phyloP scores from a whole-genome alignment of 2,888 invertebrate species.

The Melinaea menophilus region DNA sequence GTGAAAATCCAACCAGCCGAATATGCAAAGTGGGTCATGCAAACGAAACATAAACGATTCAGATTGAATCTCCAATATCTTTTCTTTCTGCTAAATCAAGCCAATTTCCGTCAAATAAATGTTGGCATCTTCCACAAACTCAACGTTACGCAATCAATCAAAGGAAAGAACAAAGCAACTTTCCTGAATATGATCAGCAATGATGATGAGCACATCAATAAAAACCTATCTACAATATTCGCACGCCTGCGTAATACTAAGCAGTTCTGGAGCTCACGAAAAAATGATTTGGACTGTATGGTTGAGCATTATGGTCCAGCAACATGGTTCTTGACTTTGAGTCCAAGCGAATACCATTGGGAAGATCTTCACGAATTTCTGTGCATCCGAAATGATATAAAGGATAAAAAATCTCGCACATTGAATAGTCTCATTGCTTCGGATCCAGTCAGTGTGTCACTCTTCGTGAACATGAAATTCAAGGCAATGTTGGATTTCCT shows the following conservation, averaged over 20 bases:
- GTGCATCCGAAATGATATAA: no score
- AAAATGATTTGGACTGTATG: conserved; percentile 37
- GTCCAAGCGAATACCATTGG: no score
- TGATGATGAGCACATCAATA: conserved; percentile 37
- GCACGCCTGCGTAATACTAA: conserved; percentile 37
- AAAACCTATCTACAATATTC: conserved; percentile 38
- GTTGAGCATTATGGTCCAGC: conserved; percentile 33
- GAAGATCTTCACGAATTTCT: no score
- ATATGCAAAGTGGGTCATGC: no score
- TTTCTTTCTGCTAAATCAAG: conserved; percentile 11
- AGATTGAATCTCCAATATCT: conserved; percentile 27
- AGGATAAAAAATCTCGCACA: no score
- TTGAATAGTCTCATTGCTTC: conserved; percentile 38
- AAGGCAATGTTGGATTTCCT: conserved; percentile 36
- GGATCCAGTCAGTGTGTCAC: conserved; percentile 42
- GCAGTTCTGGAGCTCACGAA: conserved; percentile 34
- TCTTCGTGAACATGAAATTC: conserved; percentile 43
- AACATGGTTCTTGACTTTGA: not conserved
- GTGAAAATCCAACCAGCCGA: no score
- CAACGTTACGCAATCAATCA: not conserved
- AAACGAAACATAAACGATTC: conserved; percentile 11
- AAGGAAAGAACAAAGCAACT: conserved; percentile 25
- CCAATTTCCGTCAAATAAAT: conserved; percentile 31
- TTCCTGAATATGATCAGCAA: conserved; percentile 36
- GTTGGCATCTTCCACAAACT: conserved; percentile 40